Evolutionary conservation across 2,113 vertebrate genomes (phyloP), one percentile per base, ranked within the genome.

Genomic region (Acinonyx jubatus): DNA sequence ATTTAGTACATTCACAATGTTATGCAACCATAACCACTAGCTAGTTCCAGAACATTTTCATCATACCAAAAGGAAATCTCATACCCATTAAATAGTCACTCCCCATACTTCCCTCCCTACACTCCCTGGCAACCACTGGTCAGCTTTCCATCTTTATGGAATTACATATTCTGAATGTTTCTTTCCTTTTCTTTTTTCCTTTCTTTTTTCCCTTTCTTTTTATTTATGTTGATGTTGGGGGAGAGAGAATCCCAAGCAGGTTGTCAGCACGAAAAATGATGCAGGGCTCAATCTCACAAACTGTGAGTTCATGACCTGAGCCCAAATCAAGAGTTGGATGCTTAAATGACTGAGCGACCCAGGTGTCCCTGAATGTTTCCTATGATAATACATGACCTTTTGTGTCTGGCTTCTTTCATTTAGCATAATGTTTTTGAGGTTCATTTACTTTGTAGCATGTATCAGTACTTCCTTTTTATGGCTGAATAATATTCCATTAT

Each of bases 331-430:
- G 21, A 61, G 57, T 61, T 7, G 57, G 57, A 57, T 61, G 57
- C 57, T 61, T 61, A 61, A 61, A 61, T 61, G 21, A 61, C 21
- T 61, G 57, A 61, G 57, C 3, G 0, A 61, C 57, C 57, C 57
- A 61, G 21, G 57, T 23, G 57, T 21, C 57, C 57, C 55, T 82
- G 68, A 73, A 82, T 92, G 45, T 92, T 88, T 88, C 55, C 74
- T 36, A 57, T 88, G 73, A 71, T 29, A 81, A 81, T 63, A 65
- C 4, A 3, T 88, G 48, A 92, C 1, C 3, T 82, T 88, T 92
- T 92, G n/a, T 92, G 45, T 92, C 66, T 96, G n/a, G n/a, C 48
- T 65, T 92, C 38, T 80, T 86, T 50, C 27, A 71, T 33, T 91
- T 84, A 84, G 5, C 31, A 57, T 57, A 87, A 66, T 36, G 71